phyloP scores from a whole-genome alignment of 2,888 invertebrate species.

The Synanthedon myopaeformis region DNA sequence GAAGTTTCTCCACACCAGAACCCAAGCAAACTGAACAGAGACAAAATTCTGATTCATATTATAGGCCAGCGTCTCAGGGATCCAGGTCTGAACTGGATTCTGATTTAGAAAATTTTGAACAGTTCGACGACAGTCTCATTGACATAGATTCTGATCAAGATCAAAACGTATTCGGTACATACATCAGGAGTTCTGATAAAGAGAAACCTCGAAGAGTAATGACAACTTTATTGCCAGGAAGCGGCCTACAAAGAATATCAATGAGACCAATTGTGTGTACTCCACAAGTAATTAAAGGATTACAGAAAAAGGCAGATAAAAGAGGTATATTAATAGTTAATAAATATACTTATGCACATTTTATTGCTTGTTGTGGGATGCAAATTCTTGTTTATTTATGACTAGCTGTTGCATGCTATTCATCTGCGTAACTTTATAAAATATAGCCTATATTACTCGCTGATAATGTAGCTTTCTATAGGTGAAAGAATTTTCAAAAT shows the following conservation, averaged over 20 bases:
- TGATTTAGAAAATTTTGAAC: constrained; percentile 55
- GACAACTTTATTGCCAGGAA: constrained; percentile 50
- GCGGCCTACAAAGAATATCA: constrained; percentile 51
- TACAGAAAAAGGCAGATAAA: background rate
- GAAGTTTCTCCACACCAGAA: constrained; percentile 57
- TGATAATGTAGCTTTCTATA: too few relatives aligned
- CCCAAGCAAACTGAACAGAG: constrained; percentile 39
- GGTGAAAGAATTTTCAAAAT: too few relatives aligned
- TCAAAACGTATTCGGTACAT: constrained; percentile 30
- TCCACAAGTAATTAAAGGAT: background rate
- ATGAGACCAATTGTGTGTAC: constrained; percentile 33
- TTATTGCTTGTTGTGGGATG: too few relatives aligned
- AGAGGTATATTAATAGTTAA: constrained; percentile 19
- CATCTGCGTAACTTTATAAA: too few relatives aligned
- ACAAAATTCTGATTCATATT: constrained; percentile 47
- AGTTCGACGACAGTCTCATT: constrained; percentile 53
- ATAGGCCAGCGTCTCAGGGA: constrained; percentile 41
- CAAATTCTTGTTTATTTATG: too few relatives aligned
- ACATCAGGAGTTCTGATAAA: constrained; percentile 37
- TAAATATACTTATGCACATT: too few relatives aligned
- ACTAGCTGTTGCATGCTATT: too few relatives aligned
- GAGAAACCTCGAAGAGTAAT: constrained; percentile 49
- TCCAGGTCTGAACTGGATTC: constrained; percentile 53
- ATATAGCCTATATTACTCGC: too few relatives aligned
- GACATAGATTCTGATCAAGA: constrained; percentile 58